Evolutionary conservation across 2,797 vertebrate genomes (phyloP), one percentile per base, ranked within the genome.

Genomic region (Neosilurus mollespiculum): DNA sequence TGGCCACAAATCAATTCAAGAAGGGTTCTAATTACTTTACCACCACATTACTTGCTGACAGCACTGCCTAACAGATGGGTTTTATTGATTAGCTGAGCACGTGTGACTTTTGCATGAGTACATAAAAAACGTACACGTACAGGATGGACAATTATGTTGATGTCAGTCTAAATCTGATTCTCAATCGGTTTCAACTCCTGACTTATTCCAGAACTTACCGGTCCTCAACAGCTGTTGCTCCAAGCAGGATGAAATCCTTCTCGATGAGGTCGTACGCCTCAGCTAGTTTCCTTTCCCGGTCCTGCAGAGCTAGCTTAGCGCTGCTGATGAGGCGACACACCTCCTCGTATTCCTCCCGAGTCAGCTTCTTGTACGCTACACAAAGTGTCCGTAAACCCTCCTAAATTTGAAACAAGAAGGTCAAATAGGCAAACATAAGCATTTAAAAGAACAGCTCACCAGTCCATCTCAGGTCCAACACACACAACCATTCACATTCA

Each of bases 161-260:
- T 34, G 30, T 53, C 56, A 61, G 15, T 43, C 26, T 20, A 8
- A 61, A 73, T 16, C 1, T 15, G 49, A 43, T 34, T 81, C 22
- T 49, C 9, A 22, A 53, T 61, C 24, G 1, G 1, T 24, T 56
- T 66, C 16, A 11, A 69, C 24, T 24, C 24, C n/a, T 16, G 61
- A 49, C 54, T 43, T n/a, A 53, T 70, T 61, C 37, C 69, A 66
- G 51, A 34, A 93, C 87, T 84, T 83, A 98, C 98, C 96, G 94
- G 93, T 99, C 98, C 93, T 99, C 98, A 8, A 99, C 97, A 7
- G 98, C 98, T 0, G 98, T 99, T 87, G 98, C 98, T 80, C 98
- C 98, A 66, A 99, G 95, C 88, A 99, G 94, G 75, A 96, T 93
- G 58, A 99, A 95, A 81, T 97, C 96, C 26, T 87, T 96, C 93